Conservation (phyloP, 2,888 invertebrate species). For the Nezara viridula region DNA sequence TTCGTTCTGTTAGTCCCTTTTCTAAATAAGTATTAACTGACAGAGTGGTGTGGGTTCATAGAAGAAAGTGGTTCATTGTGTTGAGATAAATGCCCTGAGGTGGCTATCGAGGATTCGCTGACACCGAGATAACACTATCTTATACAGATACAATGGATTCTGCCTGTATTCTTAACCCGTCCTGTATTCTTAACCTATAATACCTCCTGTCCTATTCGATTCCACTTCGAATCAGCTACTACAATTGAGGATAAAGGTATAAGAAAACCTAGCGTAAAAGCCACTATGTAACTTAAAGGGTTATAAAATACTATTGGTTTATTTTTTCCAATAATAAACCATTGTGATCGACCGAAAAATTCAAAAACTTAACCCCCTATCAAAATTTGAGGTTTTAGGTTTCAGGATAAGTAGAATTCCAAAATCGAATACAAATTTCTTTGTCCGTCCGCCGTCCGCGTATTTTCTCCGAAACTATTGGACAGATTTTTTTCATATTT, state of each 20-base stretch:
- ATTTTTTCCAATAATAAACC: no score
- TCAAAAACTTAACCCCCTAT: no score
- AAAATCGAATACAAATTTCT: no score
- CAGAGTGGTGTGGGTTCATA: neutral
- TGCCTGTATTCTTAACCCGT: neutral
- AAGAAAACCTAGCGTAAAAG: neutral
- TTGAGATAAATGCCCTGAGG: neutral
- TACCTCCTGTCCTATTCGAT: neutral
- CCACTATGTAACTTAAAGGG: neutral
- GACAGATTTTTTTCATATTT: no score
- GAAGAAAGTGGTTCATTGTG: conserved; percentile 17
- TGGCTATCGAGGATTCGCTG: neutral
- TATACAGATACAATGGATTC: neutral
- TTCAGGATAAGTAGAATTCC: no score
- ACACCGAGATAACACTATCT: conserved; percentile 1
- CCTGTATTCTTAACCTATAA: neutral
- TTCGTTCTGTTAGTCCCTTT: neutral
- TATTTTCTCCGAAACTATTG: no score
- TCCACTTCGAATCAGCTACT: no score
- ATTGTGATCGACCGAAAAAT: no score
- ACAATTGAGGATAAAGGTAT: neutral
- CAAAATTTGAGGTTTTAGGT: no score
- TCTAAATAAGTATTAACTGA: neutral
- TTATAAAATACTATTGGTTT: no score
- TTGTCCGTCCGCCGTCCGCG: no score